A percentile compares a stretch with the other conserved stretches of the same genome.
Conservation (phyloP, 2,888 invertebrate species). For the Acrocera orbiculus region DNA sequence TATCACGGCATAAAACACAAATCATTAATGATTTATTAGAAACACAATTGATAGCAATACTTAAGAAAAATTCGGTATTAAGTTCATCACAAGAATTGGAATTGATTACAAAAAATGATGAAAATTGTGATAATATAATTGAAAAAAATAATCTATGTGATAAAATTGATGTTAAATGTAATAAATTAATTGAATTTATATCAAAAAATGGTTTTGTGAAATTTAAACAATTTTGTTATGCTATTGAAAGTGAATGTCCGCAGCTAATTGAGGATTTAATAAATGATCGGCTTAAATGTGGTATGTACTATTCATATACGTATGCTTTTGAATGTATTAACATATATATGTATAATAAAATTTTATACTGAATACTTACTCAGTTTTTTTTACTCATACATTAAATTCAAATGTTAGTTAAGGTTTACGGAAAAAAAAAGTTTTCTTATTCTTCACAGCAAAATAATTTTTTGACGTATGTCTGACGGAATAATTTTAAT, state of each 20-base stretch:
- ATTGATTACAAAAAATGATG: constrained; percentile 19
- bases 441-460: too few relatives aligned
- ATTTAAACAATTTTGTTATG: constrained; percentile 42
- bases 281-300: constrained; percentile 37
- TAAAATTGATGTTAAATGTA: constrained; percentile 39
- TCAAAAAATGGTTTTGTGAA: constrained; percentile 42
- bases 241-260: constrained; percentile 43
- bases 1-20: constrained; percentile 42
- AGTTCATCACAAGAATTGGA: constrained; percentile 44
- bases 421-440: too few relatives aligned
- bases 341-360: too few relatives aligned
- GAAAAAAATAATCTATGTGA: too few relatives aligned
- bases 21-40: constrained; percentile 43
- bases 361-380: too few relatives aligned
- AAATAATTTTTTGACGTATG: too few relatives aligned
- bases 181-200: constrained; percentile 42
- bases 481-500: too few relatives aligned
- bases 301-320: too few relatives aligned
- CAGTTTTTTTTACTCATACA: too few relatives aligned
- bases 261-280: constrained; percentile 43
- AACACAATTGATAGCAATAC: constrained; percentile 42
- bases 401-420: too few relatives aligned
- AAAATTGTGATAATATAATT: neutral
- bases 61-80: constrained; percentile 46
- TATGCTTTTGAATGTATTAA: too few relatives aligned